Evolutionary conservation across 2,888 invertebrate species (phyloP).

Genomic region (Eilema griseolum): DNA sequence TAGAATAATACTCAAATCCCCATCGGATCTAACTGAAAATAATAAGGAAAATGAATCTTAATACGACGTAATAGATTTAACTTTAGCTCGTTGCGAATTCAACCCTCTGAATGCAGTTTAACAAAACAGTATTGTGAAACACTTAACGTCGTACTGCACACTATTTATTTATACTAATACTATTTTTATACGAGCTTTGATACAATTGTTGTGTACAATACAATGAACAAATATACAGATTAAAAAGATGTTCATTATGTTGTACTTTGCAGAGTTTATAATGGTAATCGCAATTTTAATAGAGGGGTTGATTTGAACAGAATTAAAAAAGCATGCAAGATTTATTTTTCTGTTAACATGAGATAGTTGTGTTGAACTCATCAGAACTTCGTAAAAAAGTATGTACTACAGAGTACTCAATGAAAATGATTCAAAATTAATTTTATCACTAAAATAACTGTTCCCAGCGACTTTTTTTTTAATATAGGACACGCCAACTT

Average conservation of each 20-base stretch:
- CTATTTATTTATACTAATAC: slow-evolving; percentile 81
- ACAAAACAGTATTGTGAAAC: slow-evolving; percentile 74
- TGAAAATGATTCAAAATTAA: too few species aligned
- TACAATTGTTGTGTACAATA: slow-evolving; percentile 60
- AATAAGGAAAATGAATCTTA: slow-evolving; percentile 20
- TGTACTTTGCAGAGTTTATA: slow-evolving; percentile 33
- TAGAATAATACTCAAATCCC: slow-evolving; percentile 43
- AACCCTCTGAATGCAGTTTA: slow-evolving; percentile 47
- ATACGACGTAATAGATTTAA: background rate
- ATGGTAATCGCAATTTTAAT: slow-evolving; percentile 28
- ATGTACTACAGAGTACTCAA: background rate
- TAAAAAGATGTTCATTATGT: slow-evolving; percentile 36
- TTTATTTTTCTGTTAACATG: background rate
- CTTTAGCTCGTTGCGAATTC: slow-evolving; percentile 3
- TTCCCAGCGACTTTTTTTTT: too few species aligned
- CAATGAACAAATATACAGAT: slow-evolving; percentile 37
- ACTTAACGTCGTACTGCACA: slow-evolving; percentile 75
- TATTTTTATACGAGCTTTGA: slow-evolving; percentile 74
- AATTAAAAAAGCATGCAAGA: slow-evolving; percentile 14
- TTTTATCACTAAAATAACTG: too few species aligned
- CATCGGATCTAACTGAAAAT: slow-evolving; percentile 32
- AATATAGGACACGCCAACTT: too few species aligned
- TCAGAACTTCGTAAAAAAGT: background rate
- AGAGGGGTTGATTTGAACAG: slow-evolving; percentile 18
- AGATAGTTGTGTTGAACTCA: background rate